Base-by-base conservation (phyloP, 1,140 invertebrate species). In the Drosophila trapezifrons region DNA sequence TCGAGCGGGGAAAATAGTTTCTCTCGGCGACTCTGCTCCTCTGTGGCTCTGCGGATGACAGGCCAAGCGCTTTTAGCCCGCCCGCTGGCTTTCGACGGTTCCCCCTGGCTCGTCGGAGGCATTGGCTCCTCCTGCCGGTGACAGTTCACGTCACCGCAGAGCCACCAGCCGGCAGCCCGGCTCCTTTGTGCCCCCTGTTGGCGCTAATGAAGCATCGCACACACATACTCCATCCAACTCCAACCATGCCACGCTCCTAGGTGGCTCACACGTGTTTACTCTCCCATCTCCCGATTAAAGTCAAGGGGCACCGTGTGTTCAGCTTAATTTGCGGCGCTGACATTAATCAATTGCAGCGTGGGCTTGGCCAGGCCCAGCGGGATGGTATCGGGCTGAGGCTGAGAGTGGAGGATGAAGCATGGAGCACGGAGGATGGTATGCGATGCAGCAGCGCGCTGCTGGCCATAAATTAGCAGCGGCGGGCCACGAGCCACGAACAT, bases 341-440 rank as follows among this genome's bases (percentile, higher is more conserved):
- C 83, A 87, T 87, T 87, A 87, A 87, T 87, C 83, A 87, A 87
- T 87, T 83, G 83, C 79, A 60, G 66, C 78, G 55, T 55, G 56
- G 52, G 72, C 22, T 15, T 17, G 40, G 46, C 63, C 25, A 12
- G 25, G 49, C 43, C 32, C 65, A 76, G 57, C 63, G 55, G 59
- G 74, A 45, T 37, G 40, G 15, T 20, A 35, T 8, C 3, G 3
- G 47, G 27, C 17, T 51, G 27, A 9, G 15, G 22, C 9, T n/a
- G 45, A 22, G 47, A 37, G 12, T 29, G 42, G 15, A n/a, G 49
- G 29, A 10, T n/a, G n/a, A n/a, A n/a, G n/a, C 20, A 54, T 13
- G 45, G 46, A 40, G 40, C 27, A 38, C 47, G 51, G 25, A 54
- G 32, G 17, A 20, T 35, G 27, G 13, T n/a, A 40, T 52, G 76